phyloP scores from a whole-genome alignment of 2,113 vertebrate species.

The Planiliza haematocheilus region DNA sequence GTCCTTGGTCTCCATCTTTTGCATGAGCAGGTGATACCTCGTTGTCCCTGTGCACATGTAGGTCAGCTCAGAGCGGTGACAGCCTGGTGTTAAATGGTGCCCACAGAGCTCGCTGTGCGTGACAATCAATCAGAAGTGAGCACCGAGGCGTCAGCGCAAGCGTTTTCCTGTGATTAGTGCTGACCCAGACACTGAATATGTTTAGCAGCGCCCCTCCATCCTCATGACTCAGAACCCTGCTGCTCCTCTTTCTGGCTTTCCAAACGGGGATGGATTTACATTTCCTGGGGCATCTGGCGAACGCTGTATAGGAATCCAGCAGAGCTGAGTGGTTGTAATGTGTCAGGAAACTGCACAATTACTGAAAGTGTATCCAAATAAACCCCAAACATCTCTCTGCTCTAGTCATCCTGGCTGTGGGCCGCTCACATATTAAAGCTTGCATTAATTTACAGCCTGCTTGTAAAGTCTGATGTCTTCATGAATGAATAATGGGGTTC shows the following conservation, averaged over 20 bases:
- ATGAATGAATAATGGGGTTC: too few relatives aligned
- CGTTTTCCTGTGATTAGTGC: background rate
- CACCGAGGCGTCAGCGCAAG: conserved; percentile 8
- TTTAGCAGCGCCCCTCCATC: background rate
- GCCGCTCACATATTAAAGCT: too few relatives aligned
- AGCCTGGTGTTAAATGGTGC: background rate
- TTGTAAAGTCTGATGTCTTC: too few relatives aligned
- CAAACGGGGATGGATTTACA: conserved; percentile 20
- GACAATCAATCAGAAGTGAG: conserved; percentile 14
- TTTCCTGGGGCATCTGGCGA: conserved; percentile 13
- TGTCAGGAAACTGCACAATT: too few relatives aligned
- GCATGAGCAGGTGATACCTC: too few relatives aligned
- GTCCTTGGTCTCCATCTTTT: too few relatives aligned
- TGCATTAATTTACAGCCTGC: too few relatives aligned
- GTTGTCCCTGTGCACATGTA: background rate
- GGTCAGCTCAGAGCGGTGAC: background rate
- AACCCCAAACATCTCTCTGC: too few relatives aligned
- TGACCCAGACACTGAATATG: conserved; percentile 25
- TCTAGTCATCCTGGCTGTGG: too few relatives aligned
- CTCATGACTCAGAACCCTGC: conserved; percentile 39
- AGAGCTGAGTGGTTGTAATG: too few relatives aligned
- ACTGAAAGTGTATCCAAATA: too few relatives aligned
- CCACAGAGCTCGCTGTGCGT: background rate
- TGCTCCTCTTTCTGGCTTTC: conserved; percentile 10
- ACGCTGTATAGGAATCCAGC: background rate